A percentile compares a stretch with the other conserved stretches of the same genome.
Evolutionary conservation across 2,888 invertebrate species (phyloP).

Genomic region (Cylindroiulus punctatus): DNA sequence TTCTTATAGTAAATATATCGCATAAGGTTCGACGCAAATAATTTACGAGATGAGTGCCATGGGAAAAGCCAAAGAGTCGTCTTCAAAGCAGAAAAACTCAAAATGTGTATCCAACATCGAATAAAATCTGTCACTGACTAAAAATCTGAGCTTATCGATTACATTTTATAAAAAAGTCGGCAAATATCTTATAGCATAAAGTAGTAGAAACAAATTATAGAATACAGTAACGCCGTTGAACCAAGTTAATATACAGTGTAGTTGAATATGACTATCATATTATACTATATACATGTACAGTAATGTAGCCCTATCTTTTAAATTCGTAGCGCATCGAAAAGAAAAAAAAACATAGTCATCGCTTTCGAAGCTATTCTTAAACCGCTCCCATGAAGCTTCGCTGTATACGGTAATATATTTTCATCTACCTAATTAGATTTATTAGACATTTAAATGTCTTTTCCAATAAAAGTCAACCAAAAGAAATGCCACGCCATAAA

Average conservation of each 20-base stretch:
- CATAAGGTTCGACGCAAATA: not conserved
- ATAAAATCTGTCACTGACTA: not conserved
- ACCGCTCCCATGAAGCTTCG: not conserved
- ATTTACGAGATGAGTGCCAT: too few relatives aligned
- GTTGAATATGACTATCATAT: too few relatives aligned
- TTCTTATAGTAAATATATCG: not conserved
- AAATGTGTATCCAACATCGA: not conserved
- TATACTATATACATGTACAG: too few relatives aligned
- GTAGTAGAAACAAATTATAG: too few relatives aligned
- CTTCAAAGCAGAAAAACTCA: not conserved
- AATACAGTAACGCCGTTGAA: too few relatives aligned
- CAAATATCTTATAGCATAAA: not conserved
- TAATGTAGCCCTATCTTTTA: not conserved
- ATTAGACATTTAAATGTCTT: slow-evolving; percentile 29
- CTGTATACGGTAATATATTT: not conserved
- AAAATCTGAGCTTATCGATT: not conserved
- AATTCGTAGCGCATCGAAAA: not conserved
- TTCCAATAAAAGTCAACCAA: not conserved
- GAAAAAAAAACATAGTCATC: not conserved
- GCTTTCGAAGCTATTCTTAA: not conserved
- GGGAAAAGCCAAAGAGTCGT: not conserved
- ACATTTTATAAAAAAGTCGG: not conserved
- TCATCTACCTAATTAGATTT: slow-evolving; percentile 11
- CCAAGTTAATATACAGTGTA: too few relatives aligned
- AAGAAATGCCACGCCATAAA: not conserved